Evolutionary conservation across 2,113 vertebrate species (phyloP).

Genomic region (Oreochromis tanganicae): DNA sequence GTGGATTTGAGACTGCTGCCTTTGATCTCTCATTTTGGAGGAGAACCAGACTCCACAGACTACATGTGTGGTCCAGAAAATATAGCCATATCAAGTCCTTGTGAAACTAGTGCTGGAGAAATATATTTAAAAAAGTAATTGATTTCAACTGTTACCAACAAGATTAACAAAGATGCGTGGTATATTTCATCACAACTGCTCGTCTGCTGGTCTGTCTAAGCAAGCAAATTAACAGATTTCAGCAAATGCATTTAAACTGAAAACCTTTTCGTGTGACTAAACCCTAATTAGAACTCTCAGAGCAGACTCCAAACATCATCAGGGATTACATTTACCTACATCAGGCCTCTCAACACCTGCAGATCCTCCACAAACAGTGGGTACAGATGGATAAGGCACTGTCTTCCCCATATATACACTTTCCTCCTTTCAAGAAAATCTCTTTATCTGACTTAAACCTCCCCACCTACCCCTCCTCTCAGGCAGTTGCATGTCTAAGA

Average conservation of each 20-base stretch:
- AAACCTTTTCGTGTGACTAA: neutral
- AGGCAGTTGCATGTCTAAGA: conserved; percentile 3
- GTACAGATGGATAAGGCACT: neutral
- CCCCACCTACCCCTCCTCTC: neutral
- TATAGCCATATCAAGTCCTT: neutral
- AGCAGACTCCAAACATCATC: neutral
- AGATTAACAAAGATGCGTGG: neutral
- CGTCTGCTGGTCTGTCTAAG: neutral
- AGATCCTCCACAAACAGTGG: neutral
- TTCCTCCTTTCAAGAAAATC: neutral
- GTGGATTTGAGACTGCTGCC: neutral
- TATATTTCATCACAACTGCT: neutral
- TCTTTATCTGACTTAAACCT: conserved; percentile 16
- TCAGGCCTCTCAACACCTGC: conserved; percentile 1
- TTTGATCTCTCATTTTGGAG: neutral
- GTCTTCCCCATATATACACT: neutral
- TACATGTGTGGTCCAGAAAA: neutral
- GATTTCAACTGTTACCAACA: neutral
- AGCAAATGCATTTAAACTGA: neutral
- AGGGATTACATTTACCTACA: neutral
- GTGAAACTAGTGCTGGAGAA: neutral
- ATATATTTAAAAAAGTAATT: neutral
- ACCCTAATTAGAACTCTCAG: neutral
- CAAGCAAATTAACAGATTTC: neutral
- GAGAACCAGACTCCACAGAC: neutral